These are phyloP conservation scores for Lagodon rhomboides DNA, from an alignment of 2,797 vertebrate species.

Conservation along the genomic window DNA sequence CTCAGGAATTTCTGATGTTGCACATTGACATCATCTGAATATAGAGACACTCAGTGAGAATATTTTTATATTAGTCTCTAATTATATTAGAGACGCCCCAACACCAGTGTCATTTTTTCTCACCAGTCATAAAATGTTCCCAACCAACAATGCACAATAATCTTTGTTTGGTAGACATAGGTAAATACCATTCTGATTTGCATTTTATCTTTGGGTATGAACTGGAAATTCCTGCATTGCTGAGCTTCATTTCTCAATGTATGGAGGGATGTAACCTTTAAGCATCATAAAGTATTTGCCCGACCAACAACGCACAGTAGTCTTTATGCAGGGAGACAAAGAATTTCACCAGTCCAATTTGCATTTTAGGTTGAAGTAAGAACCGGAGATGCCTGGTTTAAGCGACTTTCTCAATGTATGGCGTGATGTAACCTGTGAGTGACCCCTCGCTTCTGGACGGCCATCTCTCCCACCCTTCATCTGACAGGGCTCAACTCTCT, in stretches of 20 bases:
- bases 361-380: background rate
- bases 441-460: slow-evolving; percentile 63
- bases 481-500: slow-evolving; percentile 55
- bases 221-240: too few species aligned
- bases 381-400: slow-evolving; percentile 3
- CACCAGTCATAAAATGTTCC: too few species aligned
- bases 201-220: too few species aligned
- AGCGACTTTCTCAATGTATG: slow-evolving; percentile 13
- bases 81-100: too few species aligned
- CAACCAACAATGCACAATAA: too few species aligned
- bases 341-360: background rate
- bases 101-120: too few species aligned
- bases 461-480: slow-evolving; percentile 63
- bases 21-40: background rate
- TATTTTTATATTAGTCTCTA: too few species aligned
- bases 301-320: background rate
- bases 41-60: background rate
- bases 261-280: too few species aligned
- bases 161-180: too few species aligned
- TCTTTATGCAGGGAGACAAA: background rate
- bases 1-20: background rate
- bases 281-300: background rate
- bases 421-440: slow-evolving; percentile 60
- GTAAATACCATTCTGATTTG: too few species aligned
- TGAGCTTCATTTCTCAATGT: too few species aligned